Percentiles rank a stretch among this genome's conserved stretches.
Evolutionary conservation across 2,888 invertebrate genomes (phyloP).

Genomic region (Apodemia hepburni): DNA sequence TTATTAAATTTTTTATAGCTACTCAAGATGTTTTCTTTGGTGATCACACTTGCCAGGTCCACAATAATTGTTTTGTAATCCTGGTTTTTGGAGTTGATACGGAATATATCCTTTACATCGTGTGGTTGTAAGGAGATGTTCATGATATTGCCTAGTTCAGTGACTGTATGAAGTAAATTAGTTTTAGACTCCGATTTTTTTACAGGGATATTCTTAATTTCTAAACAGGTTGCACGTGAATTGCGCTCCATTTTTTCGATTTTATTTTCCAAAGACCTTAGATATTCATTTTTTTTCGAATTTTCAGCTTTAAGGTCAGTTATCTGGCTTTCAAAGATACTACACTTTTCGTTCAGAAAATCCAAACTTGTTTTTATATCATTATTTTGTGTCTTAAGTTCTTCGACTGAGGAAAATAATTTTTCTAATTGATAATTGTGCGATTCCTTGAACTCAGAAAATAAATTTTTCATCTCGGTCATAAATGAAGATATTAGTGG

Average conservation of each 20-base stretch:
- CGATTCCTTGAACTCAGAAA: background rate
- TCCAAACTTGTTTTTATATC: background rate
- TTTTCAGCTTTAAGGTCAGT: background rate
- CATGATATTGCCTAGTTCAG: background rate
- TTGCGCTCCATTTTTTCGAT: background rate
- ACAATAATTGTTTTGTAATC: background rate
- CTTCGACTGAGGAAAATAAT: background rate
- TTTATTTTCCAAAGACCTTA: background rate
- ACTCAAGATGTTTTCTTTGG: background rate
- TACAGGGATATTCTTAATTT: constrained; percentile 1
- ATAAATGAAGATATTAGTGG: background rate
- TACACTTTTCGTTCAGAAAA: background rate
- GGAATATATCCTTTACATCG: background rate
- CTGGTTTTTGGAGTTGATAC: background rate
- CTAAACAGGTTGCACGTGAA: background rate
- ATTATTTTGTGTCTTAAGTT: background rate
- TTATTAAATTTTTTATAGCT: background rate
- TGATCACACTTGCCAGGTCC: background rate
- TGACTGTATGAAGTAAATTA: background rate
- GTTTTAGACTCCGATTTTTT: background rate
- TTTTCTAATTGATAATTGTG: background rate
- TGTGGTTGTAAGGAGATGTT: background rate
- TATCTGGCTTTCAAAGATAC: background rate
- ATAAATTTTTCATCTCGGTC: background rate
- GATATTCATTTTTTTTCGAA: background rate